Evolutionary conservation across 1,140 invertebrate genomes (phyloP).

Genomic region (Cydia fagiglandana): DNA sequence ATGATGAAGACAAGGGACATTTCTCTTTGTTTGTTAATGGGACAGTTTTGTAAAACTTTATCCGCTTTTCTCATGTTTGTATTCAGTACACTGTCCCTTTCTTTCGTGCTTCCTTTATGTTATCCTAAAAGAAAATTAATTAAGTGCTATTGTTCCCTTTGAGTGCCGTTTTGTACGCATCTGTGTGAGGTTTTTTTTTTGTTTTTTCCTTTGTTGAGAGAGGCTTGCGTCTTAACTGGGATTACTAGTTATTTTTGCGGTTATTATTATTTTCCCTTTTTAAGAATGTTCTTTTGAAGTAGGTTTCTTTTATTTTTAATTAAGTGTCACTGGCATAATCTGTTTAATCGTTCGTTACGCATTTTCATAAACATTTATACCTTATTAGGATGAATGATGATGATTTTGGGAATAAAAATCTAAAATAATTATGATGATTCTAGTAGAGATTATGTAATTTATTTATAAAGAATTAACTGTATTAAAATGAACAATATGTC

Average conservation of each 20-base stretch:
- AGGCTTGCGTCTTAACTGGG: conserved; percentile 22
- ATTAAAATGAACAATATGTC: not conserved
- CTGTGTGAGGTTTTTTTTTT: conserved; percentile 37
- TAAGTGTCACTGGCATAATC: not conserved
- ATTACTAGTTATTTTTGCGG: conserved; percentile 5
- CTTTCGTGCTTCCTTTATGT: conserved; percentile 50
- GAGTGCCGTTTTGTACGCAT: conserved; percentile 51
- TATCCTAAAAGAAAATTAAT: conserved; percentile 65
- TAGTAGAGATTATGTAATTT: not conserved
- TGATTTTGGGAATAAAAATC: no score
- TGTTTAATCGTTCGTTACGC: not conserved
- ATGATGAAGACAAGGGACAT: conserved; percentile 35
- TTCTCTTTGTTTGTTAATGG: conserved; percentile 35
- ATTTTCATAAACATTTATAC: not conserved
- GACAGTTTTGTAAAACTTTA: conserved; percentile 50
- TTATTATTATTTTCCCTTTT: conserved; percentile 4
- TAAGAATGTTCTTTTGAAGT: not conserved
- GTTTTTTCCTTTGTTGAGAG: conserved; percentile 14
- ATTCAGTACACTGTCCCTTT: conserved; percentile 51
- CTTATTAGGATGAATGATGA: not conserved
- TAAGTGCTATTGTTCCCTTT: conserved; percentile 61
- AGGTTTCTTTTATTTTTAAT: not conserved
- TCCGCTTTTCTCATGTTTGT: conserved; percentile 53
- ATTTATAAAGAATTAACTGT: not conserved
- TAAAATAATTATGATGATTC: no score